Evolutionary conservation across 2,797 vertebrate genomes (phyloP).

Genomic region (Rhinatrema bivittatum): DNA sequence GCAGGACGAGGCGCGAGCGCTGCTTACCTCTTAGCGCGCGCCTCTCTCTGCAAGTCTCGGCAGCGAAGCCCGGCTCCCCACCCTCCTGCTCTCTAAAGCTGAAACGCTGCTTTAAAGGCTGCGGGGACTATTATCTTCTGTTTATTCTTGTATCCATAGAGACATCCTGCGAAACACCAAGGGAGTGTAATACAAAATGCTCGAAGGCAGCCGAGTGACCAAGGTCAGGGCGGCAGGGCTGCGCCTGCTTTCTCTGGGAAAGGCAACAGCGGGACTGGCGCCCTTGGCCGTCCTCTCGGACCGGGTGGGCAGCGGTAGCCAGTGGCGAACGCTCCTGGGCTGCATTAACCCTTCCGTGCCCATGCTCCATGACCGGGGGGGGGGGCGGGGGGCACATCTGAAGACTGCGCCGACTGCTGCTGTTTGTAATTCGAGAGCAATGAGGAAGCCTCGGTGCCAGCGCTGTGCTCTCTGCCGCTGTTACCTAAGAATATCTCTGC

Average conservation of each 20-base stretch:
- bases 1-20: background rate
- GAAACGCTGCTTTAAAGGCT: slow-evolving; percentile 59
- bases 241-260: background rate
- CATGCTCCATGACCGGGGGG: too few relatives aligned
- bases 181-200: slow-evolving; percentile 52
- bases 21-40: slow-evolving; percentile 33
- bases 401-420: too few relatives aligned
- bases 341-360: too few relatives aligned
- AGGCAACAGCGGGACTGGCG: too few relatives aligned
- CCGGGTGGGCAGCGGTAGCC: background rate
- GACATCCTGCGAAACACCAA: slow-evolving; percentile 70
- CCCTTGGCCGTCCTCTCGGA: background rate
- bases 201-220: slow-evolving; percentile 45
- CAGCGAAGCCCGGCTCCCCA: slow-evolving; percentile 31
- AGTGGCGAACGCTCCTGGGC: too few relatives aligned
- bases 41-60: slow-evolving; percentile 8
- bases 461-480: too few relatives aligned
- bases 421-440: too few relatives aligned
- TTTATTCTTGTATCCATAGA: slow-evolving; percentile 72
- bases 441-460: too few relatives aligned
- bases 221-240: slow-evolving; percentile 47
- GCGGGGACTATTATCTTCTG: slow-evolving; percentile 76
- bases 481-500: too few relatives aligned
- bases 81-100: slow-evolving; percentile 45
- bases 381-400: too few relatives aligned